Conservation (phyloP, 2,797 vertebrate genomes). For the Oreonectes daqikongensis region DNA sequence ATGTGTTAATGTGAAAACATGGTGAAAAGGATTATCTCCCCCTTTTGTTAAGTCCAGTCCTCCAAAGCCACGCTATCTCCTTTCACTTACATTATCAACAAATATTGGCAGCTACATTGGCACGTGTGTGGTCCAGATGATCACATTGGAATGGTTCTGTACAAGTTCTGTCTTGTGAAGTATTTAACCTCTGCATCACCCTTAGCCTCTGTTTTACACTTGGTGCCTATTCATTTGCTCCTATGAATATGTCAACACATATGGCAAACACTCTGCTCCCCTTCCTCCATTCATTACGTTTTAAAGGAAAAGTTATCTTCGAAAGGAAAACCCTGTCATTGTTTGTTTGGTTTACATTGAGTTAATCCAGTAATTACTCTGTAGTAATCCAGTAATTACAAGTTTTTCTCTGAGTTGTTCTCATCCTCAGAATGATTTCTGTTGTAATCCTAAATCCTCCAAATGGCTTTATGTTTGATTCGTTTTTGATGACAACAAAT, state of each 20-base stretch:
- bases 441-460: too few species aligned
- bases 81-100: constrained; percentile 19
- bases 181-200: constrained; percentile 29
- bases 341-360: not conserved
- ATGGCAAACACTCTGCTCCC: not conserved
- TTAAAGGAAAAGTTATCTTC: not conserved
- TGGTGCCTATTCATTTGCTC: constrained; percentile 15
- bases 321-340: not conserved
- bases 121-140: constrained; percentile 41
- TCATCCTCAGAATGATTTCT: too few species aligned
- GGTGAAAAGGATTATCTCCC: constrained; percentile 42
- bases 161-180: constrained; percentile 9
- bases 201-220: not conserved
- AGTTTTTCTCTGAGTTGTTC: too few species aligned
- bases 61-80: constrained; percentile 24
- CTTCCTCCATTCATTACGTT: not conserved
- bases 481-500: too few species aligned
- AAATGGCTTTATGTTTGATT: too few species aligned
- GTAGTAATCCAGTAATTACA: too few species aligned
- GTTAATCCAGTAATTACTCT: too few species aligned
- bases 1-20: constrained; percentile 53
- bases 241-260: constrained; percentile 9
- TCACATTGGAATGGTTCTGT: not conserved
- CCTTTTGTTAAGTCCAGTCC: constrained; percentile 2
- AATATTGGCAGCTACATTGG: not conserved